Conservation (phyloP, 1,140 invertebrate species). For the Charaxes varanes region DNA sequence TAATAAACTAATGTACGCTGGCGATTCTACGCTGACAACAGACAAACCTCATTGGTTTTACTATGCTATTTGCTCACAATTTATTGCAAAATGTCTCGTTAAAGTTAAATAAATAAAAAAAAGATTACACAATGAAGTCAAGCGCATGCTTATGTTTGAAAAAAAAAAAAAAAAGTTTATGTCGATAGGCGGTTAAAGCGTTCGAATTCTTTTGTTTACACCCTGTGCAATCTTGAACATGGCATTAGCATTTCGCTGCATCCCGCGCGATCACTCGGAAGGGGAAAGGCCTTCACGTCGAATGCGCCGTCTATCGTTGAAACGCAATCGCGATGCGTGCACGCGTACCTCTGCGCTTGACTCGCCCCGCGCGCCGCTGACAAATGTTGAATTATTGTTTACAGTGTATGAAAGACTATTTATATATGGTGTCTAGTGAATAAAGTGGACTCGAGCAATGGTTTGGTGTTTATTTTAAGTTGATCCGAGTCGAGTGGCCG, state of each 20-base stretch:
- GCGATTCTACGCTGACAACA: no score
- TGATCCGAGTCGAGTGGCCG: slow-evolving; percentile 38
- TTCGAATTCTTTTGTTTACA: slow-evolving; percentile 27
- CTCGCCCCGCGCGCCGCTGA: slow-evolving; percentile 31
- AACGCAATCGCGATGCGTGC: slow-evolving; percentile 55
- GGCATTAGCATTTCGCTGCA: slow-evolving; percentile 62
- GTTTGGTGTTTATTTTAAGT: slow-evolving; percentile 59
- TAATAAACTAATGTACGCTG: no score
- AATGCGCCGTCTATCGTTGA: slow-evolving; percentile 51
- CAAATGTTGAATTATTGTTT: slow-evolving; percentile 46
- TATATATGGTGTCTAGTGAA: slow-evolving; percentile 40
- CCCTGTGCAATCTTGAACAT: slow-evolving; percentile 25
- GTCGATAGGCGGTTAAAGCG: no score
- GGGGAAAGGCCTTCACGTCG: slow-evolving; percentile 62
- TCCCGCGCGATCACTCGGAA: slow-evolving; percentile 65
- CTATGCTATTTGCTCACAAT: no score
- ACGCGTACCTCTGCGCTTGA: slow-evolving; percentile 35
- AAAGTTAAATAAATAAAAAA: no score
- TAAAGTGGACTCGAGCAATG: slow-evolving; percentile 45
- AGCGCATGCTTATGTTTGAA: no score
- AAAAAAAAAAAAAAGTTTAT: no score
- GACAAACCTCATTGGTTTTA: no score
- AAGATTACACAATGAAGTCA: no score
- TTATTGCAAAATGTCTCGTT: no score
- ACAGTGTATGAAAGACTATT: slow-evolving; percentile 49